A percentile compares a stretch with the other conserved stretches of the same genome.
Evolutionary conservation across 2,888 invertebrate species (phyloP).

Genomic region (Cosmia pyralina): DNA sequence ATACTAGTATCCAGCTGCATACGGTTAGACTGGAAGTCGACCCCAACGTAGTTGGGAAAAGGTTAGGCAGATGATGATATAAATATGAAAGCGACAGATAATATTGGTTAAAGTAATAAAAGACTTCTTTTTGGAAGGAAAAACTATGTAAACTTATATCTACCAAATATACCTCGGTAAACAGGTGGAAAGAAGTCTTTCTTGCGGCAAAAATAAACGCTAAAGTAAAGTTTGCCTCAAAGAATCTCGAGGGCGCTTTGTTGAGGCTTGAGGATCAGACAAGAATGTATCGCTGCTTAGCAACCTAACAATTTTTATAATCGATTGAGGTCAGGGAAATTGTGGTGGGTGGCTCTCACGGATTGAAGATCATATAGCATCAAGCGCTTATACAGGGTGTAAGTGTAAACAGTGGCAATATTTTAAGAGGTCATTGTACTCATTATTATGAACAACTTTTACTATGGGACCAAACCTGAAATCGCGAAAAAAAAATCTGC

Average conservation of each 20-base stretch:
- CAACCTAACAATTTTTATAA: conserved; percentile 52
- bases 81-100: not conserved
- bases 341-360: not conserved
- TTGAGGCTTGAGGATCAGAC: not conserved
- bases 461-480: no score
- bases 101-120: not conserved
- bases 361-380: no score
- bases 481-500: no score
- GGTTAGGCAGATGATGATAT: not conserved
- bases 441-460: no score
- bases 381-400: no score
- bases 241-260: conserved; percentile 5
- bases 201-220: conserved; percentile 2
- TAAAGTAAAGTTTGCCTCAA: not conserved
- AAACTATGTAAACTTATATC: not conserved
- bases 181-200: not conserved
- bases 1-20: not conserved
- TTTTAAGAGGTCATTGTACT: no score
- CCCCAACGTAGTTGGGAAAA: not conserved
- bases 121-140: not conserved
- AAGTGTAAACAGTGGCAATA: no score
- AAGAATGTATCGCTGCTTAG: conserved; percentile 33
- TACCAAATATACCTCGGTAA: not conserved
- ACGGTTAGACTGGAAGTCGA: not conserved
- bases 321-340: conserved; percentile 32